Evolutionary conservation across 1,140 invertebrate genomes (phyloP).

Genomic region (Calliopsis andreniformis): DNA sequence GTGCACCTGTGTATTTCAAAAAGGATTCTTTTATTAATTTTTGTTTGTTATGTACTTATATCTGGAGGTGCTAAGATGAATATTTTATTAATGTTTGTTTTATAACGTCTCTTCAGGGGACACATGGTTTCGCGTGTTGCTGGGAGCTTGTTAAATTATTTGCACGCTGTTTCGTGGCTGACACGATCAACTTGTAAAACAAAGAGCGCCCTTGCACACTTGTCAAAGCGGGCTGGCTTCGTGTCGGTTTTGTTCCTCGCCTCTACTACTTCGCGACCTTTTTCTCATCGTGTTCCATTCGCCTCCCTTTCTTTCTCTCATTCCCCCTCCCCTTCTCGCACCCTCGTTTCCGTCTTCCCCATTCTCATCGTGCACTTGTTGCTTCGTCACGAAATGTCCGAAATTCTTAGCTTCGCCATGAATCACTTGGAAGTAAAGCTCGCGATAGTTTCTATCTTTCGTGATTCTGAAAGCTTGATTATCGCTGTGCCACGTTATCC

Average conservation of each 20-base stretch:
- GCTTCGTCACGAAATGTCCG: conserved; percentile 48
- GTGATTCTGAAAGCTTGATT: too few species aligned
- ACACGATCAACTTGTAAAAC: conserved; percentile 23
- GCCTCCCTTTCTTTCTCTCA: conserved; percentile 11
- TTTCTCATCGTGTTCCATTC: conserved; percentile 25
- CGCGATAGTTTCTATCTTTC: too few species aligned
- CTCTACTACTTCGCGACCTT: conserved; percentile 29
- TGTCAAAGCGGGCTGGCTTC: conserved; percentile 18
- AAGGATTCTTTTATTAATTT: too few species aligned
- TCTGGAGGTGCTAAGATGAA: too few species aligned
- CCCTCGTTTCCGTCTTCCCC: conserved; percentile 9
- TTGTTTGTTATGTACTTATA: too few species aligned
- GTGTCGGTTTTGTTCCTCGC: conserved; percentile 30
- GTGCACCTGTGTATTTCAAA: too few species aligned
- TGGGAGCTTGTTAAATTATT: conserved; percentile 3
- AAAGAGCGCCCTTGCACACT: conserved; percentile 16
- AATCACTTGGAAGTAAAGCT: not conserved
- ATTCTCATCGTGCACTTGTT: conserved; percentile 43
- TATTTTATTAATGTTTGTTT: too few species aligned
- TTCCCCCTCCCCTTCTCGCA: not conserved
- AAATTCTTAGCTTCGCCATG: conserved; percentile 20
- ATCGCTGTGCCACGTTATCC: too few species aligned
- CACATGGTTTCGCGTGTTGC: not conserved
- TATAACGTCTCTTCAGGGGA: too few species aligned
- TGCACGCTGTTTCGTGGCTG: not conserved